Conservation (phyloP, 1,140 invertebrate genomes). For the Neodiprion pinetum region DNA sequence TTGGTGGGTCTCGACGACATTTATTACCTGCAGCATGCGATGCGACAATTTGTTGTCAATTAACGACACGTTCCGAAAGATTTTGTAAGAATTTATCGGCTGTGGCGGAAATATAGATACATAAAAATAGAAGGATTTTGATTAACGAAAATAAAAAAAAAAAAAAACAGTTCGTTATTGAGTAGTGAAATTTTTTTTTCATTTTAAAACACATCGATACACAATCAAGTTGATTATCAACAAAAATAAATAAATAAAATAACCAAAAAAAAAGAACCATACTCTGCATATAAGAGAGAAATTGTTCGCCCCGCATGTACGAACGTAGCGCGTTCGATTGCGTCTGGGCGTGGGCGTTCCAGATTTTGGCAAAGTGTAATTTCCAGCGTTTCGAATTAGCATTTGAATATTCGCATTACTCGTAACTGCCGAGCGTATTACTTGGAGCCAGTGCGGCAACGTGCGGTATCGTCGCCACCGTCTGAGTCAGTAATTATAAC, state of each 20-base stretch:
- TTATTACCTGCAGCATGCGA: too few relatives aligned
- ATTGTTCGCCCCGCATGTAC: background rate
- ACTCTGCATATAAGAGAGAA: background rate
- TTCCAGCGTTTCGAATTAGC: conserved; percentile 25
- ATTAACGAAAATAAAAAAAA: too few relatives aligned
- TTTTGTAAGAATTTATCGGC: too few relatives aligned
- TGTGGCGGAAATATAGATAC: too few relatives aligned
- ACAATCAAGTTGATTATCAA: background rate
- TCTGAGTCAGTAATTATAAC: conserved; percentile 41
- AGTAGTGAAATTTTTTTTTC: too few relatives aligned
- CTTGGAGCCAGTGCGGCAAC: conserved; percentile 14
- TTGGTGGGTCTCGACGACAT: too few relatives aligned
- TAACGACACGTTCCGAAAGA: too few relatives aligned
- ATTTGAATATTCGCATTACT: conserved; percentile 31
- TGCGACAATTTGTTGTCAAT: too few relatives aligned
- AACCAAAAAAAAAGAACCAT: background rate
- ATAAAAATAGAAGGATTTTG: too few relatives aligned
- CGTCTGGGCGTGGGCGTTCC: background rate
- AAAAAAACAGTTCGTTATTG: too few relatives aligned
- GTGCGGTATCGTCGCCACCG: conserved; percentile 30
- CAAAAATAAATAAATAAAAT: background rate
- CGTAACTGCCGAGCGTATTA: conserved; percentile 13
- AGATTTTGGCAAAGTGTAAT: background rate
- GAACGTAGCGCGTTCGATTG: too few relatives aligned
- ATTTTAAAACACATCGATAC: background rate